A percentile compares a stretch with the other conserved stretches of the same genome.
Evolutionary conservation across 1,140 invertebrate genomes (phyloP).

Genomic region (Rhopalosiphum maidis): DNA sequence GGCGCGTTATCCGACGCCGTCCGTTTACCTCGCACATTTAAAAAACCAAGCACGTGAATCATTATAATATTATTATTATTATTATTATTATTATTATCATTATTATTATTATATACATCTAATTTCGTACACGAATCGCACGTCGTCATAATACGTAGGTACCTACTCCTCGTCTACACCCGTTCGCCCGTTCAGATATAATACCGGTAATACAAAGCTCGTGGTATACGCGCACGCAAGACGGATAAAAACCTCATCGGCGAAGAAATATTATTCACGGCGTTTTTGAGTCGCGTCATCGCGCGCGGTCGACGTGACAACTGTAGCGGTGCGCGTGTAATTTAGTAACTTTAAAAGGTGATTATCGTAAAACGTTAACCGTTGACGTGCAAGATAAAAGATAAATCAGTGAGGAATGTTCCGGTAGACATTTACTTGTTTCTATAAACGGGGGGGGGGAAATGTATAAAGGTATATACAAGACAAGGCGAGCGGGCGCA

Average conservation of each 20-base stretch:
- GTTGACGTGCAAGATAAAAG: conserved; percentile 56
- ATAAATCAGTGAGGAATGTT: conserved; percentile 56
- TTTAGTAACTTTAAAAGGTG: conserved; percentile 56
- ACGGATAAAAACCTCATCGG: not conserved
- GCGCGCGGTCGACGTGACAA: conserved; percentile 34
- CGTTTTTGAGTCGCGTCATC: conserved; percentile 10
- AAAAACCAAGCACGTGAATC: not conserved
- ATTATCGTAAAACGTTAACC: conserved; percentile 53
- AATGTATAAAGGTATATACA: conserved; percentile 34
- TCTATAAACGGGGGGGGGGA: conserved; percentile 3
- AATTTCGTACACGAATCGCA: not conserved
- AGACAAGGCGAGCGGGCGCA: not conserved
- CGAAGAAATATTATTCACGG: not conserved
- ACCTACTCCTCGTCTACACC: not conserved
- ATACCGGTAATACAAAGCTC: not conserved
- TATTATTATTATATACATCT: too few relatives aligned
- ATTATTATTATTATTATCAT: too few relatives aligned
- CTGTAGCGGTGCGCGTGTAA: conserved; percentile 11
- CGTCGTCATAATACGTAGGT: not conserved
- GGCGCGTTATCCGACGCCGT: not conserved
- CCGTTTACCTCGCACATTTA: not conserved
- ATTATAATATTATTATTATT: not conserved
- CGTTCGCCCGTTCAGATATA: not conserved
- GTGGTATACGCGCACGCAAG: not conserved
- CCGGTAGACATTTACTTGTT: conserved; percentile 54